These are phyloP conservation scores for Falco concolor DNA, from an alignment of 2,797 vertebrate genomes.

Conservation along the genomic window DNA sequence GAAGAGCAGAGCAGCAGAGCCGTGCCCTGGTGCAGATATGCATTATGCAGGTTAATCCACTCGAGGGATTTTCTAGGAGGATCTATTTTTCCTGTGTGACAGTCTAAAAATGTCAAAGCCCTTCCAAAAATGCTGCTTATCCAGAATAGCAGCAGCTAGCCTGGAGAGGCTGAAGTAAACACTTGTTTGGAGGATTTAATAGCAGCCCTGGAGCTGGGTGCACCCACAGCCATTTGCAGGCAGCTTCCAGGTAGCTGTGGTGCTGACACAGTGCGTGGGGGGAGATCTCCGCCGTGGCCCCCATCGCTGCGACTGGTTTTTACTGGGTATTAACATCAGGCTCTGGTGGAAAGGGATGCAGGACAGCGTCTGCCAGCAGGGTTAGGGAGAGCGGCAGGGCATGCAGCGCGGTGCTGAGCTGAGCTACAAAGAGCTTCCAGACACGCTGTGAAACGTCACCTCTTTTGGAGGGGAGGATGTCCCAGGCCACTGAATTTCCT, in stretches of 20 bases:
- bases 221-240: background rate
- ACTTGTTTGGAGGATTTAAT: background rate
- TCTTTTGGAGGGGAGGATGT: background rate
- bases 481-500: accelerated
- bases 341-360: background rate
- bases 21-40: background rate
- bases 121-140: background rate
- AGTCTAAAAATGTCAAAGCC: background rate
- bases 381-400: accelerated
- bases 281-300: background rate
- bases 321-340: background rate
- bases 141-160: background rate
- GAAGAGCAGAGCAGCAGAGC: background rate
- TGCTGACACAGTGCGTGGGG: accelerated
- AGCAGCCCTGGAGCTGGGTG: accelerated
- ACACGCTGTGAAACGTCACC: accelerated
- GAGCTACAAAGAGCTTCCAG: too few relatives aligned
- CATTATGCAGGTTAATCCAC: background rate
- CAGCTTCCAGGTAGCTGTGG: background rate
- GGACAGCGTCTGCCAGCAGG: background rate
- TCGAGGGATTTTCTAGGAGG: background rate
- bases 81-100: background rate
- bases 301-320: background rate
- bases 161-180: background rate
- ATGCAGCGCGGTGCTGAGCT: background rate